Base-by-base conservation (phyloP, 2,888 invertebrate species). In the Mythimna vitellina region DNA sequence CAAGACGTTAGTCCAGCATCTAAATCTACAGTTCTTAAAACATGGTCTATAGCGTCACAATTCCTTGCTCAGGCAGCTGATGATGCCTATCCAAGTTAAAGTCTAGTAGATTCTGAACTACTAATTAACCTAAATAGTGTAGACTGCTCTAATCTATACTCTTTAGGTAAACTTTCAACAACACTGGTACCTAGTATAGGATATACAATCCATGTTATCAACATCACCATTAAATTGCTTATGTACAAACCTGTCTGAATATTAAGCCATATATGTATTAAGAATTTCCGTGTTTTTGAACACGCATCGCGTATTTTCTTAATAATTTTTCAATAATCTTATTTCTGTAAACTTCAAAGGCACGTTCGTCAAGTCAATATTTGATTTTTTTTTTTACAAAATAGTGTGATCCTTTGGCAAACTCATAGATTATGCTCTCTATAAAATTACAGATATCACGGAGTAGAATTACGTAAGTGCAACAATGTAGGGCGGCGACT, bases 391-490 rank as follows among this genome's bases (percentile, higher is more conserved):
- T 65, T 14, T 4, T 25, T n/a, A 66, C 60, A 60, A 32, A n/a
- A 46, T 32, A 14, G 14, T n/a, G 12, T 51, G 49, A 9, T 51
- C 49, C 49, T 25, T 38, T 38, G 14, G 14, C 32, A 22, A 66
- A n/a, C 10, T 46, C 42, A 58, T 10, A 66, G 60, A 60, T 46
- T 56, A 46, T 65, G 56, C 29, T 38, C 8, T 29, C 12, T 22
- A 20, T 65, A 65, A 65, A 20, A 56, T 49, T n/a, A 74, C 54
- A 14, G 46, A 22, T 14, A 49, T 65, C 46, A 25, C 64, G 8
- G 20, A 29, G 5, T 22, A 56, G 14, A 38, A 65, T 75, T 22
- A 75, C 35, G 75, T 75, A 73, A 76, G 22, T 20, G 38, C 32
- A 38, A 57, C 56, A 57, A 75, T 49, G 65, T 75, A 32, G 29